These are phyloP conservation scores for Lithobius niger DNA, from an alignment of 1,140 invertebrate species.

Conservation along the genomic window DNA sequence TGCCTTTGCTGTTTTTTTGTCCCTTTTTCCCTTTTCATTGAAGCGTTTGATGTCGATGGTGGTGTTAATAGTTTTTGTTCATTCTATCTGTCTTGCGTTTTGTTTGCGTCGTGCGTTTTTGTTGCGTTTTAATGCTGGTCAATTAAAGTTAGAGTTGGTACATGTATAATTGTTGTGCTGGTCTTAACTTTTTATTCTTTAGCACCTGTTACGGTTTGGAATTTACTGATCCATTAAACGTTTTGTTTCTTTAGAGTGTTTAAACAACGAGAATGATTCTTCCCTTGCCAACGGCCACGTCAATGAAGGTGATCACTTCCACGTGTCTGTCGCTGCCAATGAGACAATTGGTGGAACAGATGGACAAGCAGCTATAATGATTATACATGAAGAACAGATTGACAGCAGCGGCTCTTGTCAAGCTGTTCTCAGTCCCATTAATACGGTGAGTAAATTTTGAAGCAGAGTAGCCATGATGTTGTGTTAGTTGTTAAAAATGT, in stretches of 20 bases:
- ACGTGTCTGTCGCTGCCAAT: conserved; percentile 26
- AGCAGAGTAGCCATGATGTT: not conserved
- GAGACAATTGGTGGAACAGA: conserved; percentile 25
- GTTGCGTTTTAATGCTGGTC: too few species aligned
- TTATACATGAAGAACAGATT: conserved; percentile 26
- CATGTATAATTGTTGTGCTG: too few species aligned
- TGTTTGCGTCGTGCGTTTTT: too few species aligned
- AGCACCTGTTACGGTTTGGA: too few species aligned
- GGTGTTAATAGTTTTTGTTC: too few species aligned
- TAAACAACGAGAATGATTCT: conserved; percentile 10
- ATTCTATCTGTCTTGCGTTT: too few species aligned
- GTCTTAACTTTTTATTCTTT: too few species aligned
- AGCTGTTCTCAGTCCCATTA: not conserved
- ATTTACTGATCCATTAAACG: too few species aligned
- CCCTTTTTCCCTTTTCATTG: too few species aligned
- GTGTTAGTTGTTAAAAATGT: not conserved
- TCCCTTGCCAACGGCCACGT: conserved; percentile 7
- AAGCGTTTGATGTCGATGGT: too few species aligned
- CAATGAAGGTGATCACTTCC: conserved; percentile 1
- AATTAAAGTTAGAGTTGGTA: too few species aligned
- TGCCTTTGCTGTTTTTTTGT: too few species aligned
- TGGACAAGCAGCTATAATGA: conserved; percentile 27
- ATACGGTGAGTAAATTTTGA: not conserved
- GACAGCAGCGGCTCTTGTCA: not conserved
- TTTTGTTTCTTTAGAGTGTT: conserved; percentile 1